Percentiles rank a stretch among this genome's conserved stretches.
Conservation (phyloP, 2,888 invertebrate genomes). For the Hermaeophaga mercurialis region DNA sequence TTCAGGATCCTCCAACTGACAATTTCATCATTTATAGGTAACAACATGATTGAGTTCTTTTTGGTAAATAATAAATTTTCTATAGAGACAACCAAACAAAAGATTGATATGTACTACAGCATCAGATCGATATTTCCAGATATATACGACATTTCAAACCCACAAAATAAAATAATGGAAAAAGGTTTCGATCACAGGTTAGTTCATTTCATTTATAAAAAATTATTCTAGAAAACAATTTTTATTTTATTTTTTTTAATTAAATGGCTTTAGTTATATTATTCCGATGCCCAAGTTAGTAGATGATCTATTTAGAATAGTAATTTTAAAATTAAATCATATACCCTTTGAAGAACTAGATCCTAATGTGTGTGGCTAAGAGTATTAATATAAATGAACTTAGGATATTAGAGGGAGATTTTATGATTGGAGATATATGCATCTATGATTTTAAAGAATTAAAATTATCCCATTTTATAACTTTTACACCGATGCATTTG, state of each 20-base stretch:
- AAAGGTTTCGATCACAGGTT: no score
- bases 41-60: background rate
- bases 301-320: conserved; percentile 4
- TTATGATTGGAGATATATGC: conserved; percentile 1
- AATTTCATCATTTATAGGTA: background rate
- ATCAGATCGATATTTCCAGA: background rate
- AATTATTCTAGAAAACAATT: no score
- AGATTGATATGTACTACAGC: background rate
- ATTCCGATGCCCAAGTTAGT: conserved; percentile 17
- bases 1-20: no score
- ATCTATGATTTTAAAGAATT: conserved; percentile 9
- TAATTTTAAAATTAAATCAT: conserved; percentile 8
- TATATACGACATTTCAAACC: background rate
- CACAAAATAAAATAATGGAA: no score
- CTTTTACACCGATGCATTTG: background rate
- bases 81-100: background rate
- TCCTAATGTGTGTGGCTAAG: background rate
- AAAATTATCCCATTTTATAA: conserved; percentile 3
- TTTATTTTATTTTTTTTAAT: no score
- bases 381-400: conserved; percentile 10
- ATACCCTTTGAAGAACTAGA: background rate
- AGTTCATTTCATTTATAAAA: no score
- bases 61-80: background rate
- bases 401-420: conserved; percentile 7
- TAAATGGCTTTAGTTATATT: conserved; percentile 58